Evolutionary conservation across 92 coral and sea anemone species (phyloP), one percentile per base, ranked within the genome.

Genomic region (Paragorgia papillata): DNA sequence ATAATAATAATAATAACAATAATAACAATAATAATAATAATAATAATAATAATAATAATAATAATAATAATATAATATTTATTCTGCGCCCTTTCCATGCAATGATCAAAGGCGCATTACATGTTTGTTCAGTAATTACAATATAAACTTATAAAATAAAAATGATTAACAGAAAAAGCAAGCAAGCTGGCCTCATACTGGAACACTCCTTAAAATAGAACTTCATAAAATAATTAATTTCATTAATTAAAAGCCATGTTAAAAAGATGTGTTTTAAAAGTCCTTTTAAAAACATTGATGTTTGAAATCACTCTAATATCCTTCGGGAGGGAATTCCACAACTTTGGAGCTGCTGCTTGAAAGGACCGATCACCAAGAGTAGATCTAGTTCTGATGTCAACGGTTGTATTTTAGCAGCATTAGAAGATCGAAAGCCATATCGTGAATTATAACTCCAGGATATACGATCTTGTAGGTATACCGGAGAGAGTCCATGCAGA

Each of bases 401-500:
- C 35, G 78, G 76, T 39, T 63, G 66, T 67, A 83, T 69, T 58
- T 74, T 22, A 49, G 63, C 65, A 56, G 65, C 69, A 31, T 39
- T 46, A 29, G 64, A 46, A 31, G 82, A 82, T 64, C 86, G 48
- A 35, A 62, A 48, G 30, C 62, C 50, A 74, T 82, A 63, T 37
- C 44, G 49, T 48, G 75, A 82, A 50, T 74, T 44, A 51, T 39
- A 73, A 55, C 74, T 73, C 32, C 49, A 44, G 53, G 56, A 63
- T 33, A 82, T 33, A 18, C 58, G 35, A 9, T 83, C 83, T 69
- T 57, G 58, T 73, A 67, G 17, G 63, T 61, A 84, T 28, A 74
- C 19, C 63, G 88, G 84, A 9, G 83, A 78, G 48, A 57, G 34
- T 62, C 84, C 79, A 56, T 84, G 83, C 33, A 68, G 14, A 39